phyloP scores from a whole-genome alignment of 2,888 invertebrate species.

The Xanthia togata region DNA sequence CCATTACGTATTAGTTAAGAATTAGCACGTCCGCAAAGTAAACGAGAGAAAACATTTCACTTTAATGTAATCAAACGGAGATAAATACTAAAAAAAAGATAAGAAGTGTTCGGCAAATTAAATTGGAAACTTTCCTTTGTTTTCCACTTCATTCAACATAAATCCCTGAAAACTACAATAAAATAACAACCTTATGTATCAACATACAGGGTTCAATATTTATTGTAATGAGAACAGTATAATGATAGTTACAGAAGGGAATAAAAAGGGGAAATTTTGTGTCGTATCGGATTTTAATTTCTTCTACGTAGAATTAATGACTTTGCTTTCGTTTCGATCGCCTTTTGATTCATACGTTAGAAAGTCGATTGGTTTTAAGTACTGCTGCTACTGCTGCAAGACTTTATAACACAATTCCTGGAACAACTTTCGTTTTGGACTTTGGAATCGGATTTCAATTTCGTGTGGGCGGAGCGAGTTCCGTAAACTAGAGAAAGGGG shows the following conservation, averaged over 20 bases:
- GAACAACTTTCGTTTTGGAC: constrained; percentile 34
- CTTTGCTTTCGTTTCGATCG: constrained; percentile 80
- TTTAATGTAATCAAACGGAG: constrained; percentile 86
- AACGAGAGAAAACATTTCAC: constrained; percentile 77
- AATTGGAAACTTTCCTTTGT: constrained; percentile 84
- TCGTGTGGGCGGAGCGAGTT: background rate
- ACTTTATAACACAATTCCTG: constrained; percentile 67
- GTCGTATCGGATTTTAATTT: constrained; percentile 90
- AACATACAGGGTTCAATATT: constrained; percentile 60
- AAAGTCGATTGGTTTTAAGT: constrained; percentile 76
- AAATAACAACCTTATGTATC: constrained; percentile 43
- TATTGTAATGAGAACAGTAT: constrained; percentile 3
- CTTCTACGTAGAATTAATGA: constrained; percentile 88
- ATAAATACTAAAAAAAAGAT: constrained; percentile 87
- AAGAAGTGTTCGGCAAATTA: constrained; percentile 88
- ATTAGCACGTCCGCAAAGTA: constrained; percentile 66
- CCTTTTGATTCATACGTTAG: constrained; percentile 81
- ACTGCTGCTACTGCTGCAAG: constrained; percentile 31
- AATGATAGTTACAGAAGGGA: constrained; percentile 70
- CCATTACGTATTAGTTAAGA: constrained; percentile 48
- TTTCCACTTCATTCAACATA: constrained; percentile 62
- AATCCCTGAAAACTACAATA: constrained; percentile 32
- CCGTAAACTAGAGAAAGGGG: background rate
- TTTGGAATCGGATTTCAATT: constrained; percentile 38
- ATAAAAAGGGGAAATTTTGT: constrained; percentile 84